Evolutionary conservation across 2,113 vertebrate species (phyloP).

Genomic region (Glareola pratincola): DNA sequence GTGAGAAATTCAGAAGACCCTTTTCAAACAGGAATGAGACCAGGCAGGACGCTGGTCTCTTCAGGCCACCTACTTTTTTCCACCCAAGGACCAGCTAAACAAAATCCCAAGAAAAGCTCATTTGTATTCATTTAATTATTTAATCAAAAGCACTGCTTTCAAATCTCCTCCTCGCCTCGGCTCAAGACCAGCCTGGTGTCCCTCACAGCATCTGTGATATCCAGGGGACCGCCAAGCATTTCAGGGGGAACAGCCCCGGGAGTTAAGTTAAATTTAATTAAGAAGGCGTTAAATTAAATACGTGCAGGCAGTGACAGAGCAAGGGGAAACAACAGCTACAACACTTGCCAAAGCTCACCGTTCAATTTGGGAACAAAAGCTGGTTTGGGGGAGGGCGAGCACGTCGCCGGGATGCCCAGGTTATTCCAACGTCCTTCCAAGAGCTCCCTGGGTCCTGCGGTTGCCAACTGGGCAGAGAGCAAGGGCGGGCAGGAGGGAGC

Average conservation of each 20-base stretch:
- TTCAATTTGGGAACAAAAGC: accelerated
- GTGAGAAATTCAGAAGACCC: not conserved
- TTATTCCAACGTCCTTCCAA: not conserved
- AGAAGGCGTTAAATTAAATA: not conserved
- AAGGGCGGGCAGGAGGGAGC: not conserved
- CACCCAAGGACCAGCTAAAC: not conserved
- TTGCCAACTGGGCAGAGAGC: not conserved
- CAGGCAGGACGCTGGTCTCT: not conserved
- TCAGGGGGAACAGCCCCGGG: accelerated
- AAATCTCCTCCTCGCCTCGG: not conserved
- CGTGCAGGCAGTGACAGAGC: not conserved
- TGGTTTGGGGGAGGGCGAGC: not conserved
- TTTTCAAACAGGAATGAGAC: not conserved
- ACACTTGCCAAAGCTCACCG: not conserved
- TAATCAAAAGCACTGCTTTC: not conserved
- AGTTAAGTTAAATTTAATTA: not conserved
- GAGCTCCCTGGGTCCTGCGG: not conserved
- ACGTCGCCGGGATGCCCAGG: accelerated
- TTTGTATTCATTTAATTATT: constrained; percentile 27
- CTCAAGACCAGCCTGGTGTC: not conserved
- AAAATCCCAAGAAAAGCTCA: constrained; percentile 3
- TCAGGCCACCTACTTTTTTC: not conserved
- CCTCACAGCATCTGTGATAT: not conserved
- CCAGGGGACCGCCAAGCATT: not conserved
- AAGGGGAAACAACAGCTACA: not conserved